A percentile compares a stretch with the other conserved stretches of the same genome.
phyloP scores from a whole-genome alignment of 2,888 invertebrate genomes.

The Amiota mariae region DNA sequence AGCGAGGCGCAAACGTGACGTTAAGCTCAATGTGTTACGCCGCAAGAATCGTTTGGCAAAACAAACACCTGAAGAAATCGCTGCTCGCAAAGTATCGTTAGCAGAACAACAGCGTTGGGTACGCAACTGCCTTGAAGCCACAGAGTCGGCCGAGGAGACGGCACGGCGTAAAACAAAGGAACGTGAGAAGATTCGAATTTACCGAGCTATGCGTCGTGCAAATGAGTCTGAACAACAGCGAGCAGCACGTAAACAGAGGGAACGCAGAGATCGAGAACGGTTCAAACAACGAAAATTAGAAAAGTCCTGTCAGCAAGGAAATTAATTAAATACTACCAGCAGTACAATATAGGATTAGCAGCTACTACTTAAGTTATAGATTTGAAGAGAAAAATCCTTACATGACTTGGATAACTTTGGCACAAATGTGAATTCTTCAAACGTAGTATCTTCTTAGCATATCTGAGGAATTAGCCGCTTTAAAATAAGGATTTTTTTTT shows the following conservation, averaged over 20 bases:
- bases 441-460: too few relatives aligned
- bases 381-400: too few relatives aligned
- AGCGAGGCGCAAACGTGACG: conserved; percentile 33
- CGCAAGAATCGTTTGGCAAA: conserved; percentile 36
- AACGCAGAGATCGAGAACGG: conserved; percentile 25
- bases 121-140: conserved; percentile 30
- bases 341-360: neutral
- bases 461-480: too few relatives aligned
- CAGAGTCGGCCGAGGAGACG: conserved; percentile 42
- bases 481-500: too few relatives aligned
- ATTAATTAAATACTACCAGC: neutral
- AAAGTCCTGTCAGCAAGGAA: neutral
- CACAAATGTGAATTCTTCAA: too few relatives aligned
- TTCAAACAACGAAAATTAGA: conserved; percentile 10
- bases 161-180: conserved; percentile 32
- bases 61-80: conserved; percentile 40
- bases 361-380: too few relatives aligned
- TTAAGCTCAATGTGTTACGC: conserved; percentile 28
- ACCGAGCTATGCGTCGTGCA: conserved; percentile 4
- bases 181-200: neutral
- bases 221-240: conserved; percentile 28
- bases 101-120: conserved; percentile 26
- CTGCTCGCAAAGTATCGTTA: conserved; percentile 26
- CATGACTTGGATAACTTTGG: too few relatives aligned
- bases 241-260: conserved; percentile 21